Percentiles rank a stretch among this genome's conserved stretches.
Conservation (phyloP, 2,888 invertebrate genomes). For the Psococerastis gibbosa region DNA sequence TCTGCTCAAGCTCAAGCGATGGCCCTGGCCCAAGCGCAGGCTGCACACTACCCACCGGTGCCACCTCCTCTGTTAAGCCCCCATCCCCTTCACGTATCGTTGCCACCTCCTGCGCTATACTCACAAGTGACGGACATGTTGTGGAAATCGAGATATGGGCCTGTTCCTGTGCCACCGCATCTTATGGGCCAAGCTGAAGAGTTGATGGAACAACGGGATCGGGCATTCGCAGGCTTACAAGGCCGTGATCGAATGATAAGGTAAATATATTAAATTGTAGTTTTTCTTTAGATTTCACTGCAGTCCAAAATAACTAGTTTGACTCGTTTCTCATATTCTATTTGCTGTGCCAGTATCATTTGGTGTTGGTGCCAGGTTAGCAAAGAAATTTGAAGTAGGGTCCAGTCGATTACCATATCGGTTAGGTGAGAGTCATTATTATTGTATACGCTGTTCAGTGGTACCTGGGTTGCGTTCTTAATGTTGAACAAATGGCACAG, state of each 20-base stretch:
- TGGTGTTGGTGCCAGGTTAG: no score
- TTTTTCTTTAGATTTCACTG: no score
- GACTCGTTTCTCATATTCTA: no score
- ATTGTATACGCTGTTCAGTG: no score
- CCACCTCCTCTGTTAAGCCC: slow-evolving; percentile 25
- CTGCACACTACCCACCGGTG: slow-evolving; percentile 20
- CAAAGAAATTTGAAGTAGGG: no score
- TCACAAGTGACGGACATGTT: slow-evolving; percentile 23
- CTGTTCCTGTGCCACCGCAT: slow-evolving; percentile 13
- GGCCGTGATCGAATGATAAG: slow-evolving; percentile 46
- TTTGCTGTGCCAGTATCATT: no score
- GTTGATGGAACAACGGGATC: slow-evolving; percentile 28
- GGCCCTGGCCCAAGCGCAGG: slow-evolving; percentile 25
- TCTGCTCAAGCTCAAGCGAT: slow-evolving; percentile 17
- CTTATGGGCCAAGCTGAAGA: slow-evolving; percentile 25
- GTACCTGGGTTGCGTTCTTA: no score
- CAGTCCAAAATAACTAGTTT: no score
- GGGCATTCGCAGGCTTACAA: slow-evolving; percentile 34
- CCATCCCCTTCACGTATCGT: slow-evolving; percentile 18
- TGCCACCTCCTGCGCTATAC: slow-evolving; percentile 20
- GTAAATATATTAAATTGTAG: slow-evolving; percentile 26
- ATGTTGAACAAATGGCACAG: no score
- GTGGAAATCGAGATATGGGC: slow-evolving; percentile 23
- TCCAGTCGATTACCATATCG: no score
- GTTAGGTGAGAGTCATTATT: no score